phyloP scores from a whole-genome alignment of 2,888 invertebrate genomes.

The Teleiodes luculella region DNA sequence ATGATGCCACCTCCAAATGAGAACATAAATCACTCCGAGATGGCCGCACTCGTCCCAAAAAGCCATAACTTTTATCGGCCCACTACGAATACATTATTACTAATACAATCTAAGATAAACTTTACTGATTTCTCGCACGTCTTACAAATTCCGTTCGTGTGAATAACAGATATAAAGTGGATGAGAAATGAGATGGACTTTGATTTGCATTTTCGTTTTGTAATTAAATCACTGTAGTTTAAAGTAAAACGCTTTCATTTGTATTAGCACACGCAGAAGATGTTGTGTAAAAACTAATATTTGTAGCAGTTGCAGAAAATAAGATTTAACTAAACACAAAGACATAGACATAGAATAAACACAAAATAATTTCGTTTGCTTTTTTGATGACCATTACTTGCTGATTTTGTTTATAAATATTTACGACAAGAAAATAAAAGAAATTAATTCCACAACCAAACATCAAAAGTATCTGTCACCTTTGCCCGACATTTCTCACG shows the following conservation, averaged over 20 bases:
- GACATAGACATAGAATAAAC: no score
- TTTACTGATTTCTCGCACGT: background rate
- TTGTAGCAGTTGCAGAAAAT: no score
- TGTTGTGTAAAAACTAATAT: no score
- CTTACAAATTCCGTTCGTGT: background rate
- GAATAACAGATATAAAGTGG: no score
- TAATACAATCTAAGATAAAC: conserved; percentile 5
- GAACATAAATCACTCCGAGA: conserved; percentile 8
- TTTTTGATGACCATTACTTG: background rate
- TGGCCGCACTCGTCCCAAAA: conserved; percentile 17
- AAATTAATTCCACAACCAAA: background rate
- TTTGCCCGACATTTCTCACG: background rate
- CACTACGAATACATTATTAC: conserved; percentile 6
- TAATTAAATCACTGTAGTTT: no score
- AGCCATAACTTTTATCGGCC: conserved; percentile 9
- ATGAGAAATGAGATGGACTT: no score
- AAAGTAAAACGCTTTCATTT: no score
- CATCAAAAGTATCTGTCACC: background rate
- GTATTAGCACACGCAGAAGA: no score
- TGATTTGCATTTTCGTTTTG: no score
- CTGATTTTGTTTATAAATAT: background rate
- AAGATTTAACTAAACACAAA: no score
- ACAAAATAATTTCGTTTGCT: no score
- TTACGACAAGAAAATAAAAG: background rate
- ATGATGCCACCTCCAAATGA: conserved; percentile 1